phyloP scores from a whole-genome alignment of 2,797 vertebrate species.

The Hypotaenidia okinawae region DNA sequence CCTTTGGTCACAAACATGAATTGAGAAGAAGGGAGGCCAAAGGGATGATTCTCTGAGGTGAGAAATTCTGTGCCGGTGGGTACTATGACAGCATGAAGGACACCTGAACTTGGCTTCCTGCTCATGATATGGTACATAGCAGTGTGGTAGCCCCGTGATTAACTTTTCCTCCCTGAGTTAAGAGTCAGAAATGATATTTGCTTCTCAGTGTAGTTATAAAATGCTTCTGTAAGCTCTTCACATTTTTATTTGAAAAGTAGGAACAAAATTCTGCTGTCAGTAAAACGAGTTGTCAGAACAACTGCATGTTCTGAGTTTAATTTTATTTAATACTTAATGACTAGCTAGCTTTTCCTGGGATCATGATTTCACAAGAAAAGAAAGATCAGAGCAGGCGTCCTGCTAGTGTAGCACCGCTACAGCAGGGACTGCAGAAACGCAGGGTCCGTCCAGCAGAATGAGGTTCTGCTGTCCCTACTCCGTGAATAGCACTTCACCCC shows the following conservation, averaged over 20 bases:
- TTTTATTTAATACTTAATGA: slow-evolving; percentile 62
- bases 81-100: neutral
- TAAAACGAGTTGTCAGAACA: slow-evolving; percentile 42
- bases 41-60: neutral
- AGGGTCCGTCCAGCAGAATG: neutral
- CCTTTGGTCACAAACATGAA: neutral
- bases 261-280: slow-evolving; percentile 39
- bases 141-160: neutral
- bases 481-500: neutral
- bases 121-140: neutral
- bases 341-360: slow-evolving; percentile 39
- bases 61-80: neutral
- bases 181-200: neutral
- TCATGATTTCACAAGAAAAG: slow-evolving; percentile 36
- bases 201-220: neutral
- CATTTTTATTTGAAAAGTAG: slow-evolving; percentile 1
- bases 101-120: neutral
- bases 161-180: neutral
- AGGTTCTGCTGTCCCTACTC: neutral
- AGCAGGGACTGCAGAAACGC: slow-evolving; percentile 9
- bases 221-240: neutral
- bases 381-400: slow-evolving; percentile 59
- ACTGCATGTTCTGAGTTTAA: slow-evolving; percentile 50
- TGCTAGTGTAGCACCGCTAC: slow-evolving; percentile 21
- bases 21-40: neutral